Percentiles rank a stretch among this genome's conserved stretches.
These are phyloP conservation scores for Herpetotheres cachinnans DNA, from an alignment of 2,113 vertebrate genomes.

Conservation along the genomic window DNA sequence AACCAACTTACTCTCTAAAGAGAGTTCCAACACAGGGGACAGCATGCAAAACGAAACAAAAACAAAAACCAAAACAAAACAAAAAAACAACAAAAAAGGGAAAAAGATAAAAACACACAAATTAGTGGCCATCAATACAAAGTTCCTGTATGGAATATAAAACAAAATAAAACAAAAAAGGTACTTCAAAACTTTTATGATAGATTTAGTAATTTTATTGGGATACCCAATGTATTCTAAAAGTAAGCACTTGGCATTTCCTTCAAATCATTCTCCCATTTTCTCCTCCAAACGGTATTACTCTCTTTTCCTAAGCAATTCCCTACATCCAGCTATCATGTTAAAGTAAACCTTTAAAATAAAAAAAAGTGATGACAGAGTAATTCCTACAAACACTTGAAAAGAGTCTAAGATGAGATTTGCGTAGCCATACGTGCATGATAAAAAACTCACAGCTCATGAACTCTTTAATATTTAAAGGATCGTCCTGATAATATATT, in stretches of 20 bases:
- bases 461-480: neutral
- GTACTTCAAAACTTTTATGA: constrained; percentile 57
- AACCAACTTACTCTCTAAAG: constrained; percentile 98
- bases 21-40: constrained; percentile 92
- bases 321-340: neutral
- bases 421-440: neutral
- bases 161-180: constrained; percentile 63
- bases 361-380: neutral
- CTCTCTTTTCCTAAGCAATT: neutral
- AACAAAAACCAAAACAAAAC: constrained; percentile 57
- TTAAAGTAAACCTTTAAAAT: neutral
- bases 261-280: neutral
- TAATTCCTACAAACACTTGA: neutral
- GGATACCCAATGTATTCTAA: constrained; percentile 19
- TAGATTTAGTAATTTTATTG: constrained; percentile 51
- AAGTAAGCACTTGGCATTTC: constrained; percentile 12
- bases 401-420: neutral
- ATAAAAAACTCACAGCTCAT: neutral
- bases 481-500: neutral
- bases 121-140: constrained; percentile 82
- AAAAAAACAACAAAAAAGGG: constrained; percentile 73
- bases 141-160: constrained; percentile 76
- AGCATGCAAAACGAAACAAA: constrained; percentile 81
- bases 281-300: neutral
- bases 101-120: constrained; percentile 82